These are phyloP conservation scores for Myocastor coypus DNA, from an alignment of 2,113 vertebrate genomes.

Conservation along the genomic window DNA sequence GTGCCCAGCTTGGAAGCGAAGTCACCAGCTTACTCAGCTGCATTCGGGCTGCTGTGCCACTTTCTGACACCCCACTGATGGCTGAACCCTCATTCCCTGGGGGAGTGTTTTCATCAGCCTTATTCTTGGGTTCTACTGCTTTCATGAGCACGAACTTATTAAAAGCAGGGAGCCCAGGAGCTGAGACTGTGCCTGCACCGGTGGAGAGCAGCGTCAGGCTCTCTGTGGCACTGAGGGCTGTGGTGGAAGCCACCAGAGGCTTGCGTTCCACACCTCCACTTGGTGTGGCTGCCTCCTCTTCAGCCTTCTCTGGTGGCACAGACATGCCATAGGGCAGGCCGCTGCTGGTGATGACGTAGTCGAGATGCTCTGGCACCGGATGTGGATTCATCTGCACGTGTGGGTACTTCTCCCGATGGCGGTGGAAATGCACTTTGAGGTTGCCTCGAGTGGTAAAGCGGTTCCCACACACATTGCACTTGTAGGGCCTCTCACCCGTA, in stretches of 20 bases:
- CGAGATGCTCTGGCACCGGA: conserved; percentile 87
- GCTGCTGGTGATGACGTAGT: conserved; percentile 85
- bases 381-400: conserved; percentile 95
- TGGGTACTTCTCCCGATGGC: conserved; percentile 94
- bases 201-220: conserved; percentile 80
- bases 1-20: conserved; percentile 90
- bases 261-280: conserved; percentile 78
- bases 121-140: conserved; percentile 83
- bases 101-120: conserved; percentile 86
- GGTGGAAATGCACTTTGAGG: conserved; percentile 95
- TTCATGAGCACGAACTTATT: conserved; percentile 87
- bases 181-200: conserved; percentile 9
- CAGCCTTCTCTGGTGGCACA: conserved; percentile 79
- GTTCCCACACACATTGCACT: conserved; percentile 95
- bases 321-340: conserved; percentile 87
- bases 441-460: conserved; percentile 96
- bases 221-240: conserved; percentile 80
- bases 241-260: conserved; percentile 79
- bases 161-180: conserved; percentile 81
- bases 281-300: conserved; percentile 69
- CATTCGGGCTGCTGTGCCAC: conserved; percentile 77
- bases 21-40: conserved; percentile 87
- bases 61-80: conserved; percentile 68
- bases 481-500: conserved; percentile 95
- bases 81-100: conserved; percentile 78